These are phyloP conservation scores for Henricia sp. DNA, from an alignment of 53 echinoderm and acorn worm genomes.

Conservation along the genomic window DNA sequence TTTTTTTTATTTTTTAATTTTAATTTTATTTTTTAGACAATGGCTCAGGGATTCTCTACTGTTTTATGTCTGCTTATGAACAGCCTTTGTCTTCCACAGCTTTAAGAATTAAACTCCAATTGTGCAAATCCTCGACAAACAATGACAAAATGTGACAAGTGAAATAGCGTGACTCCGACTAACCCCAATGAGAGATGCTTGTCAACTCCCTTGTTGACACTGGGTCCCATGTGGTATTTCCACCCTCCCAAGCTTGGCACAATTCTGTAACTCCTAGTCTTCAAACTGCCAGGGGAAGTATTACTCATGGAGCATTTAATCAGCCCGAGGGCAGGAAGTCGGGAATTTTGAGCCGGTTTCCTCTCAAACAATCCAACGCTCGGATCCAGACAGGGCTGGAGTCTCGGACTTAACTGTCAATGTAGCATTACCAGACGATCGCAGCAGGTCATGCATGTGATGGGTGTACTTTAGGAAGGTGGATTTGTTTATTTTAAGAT, in stretches of 20 bases:
- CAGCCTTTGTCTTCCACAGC: too few relatives aligned
- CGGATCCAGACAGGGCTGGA: not conserved
- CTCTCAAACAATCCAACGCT: not conserved
- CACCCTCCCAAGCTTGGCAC: not conserved
- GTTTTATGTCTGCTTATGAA: too few relatives aligned
- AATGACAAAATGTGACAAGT: not conserved
- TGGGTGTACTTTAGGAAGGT: not conserved
- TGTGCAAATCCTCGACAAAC: too few relatives aligned
- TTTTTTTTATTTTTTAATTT: too few relatives aligned
- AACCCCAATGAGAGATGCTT: constrained; percentile 1
- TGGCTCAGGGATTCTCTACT: too few relatives aligned
- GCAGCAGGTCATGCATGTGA: not conserved
- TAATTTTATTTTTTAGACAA: too few relatives aligned
- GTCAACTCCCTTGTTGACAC: constrained; percentile 7
- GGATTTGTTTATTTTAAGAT: too few relatives aligned
- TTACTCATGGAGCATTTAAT: constrained; percentile 45
- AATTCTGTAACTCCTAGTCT: not conserved
- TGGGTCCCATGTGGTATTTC: not conserved
- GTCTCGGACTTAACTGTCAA: too few relatives aligned
- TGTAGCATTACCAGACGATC: too few relatives aligned
- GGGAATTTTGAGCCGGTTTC: constrained; percentile 4
- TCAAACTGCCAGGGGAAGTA: constrained; percentile 1
- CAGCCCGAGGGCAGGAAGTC: constrained; percentile 24
- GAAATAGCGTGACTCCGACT: constrained; percentile 7
- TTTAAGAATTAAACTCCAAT: too few relatives aligned